phyloP scores from a whole-genome alignment of 2,888 invertebrate species.

The Aleiodes testaceus region DNA sequence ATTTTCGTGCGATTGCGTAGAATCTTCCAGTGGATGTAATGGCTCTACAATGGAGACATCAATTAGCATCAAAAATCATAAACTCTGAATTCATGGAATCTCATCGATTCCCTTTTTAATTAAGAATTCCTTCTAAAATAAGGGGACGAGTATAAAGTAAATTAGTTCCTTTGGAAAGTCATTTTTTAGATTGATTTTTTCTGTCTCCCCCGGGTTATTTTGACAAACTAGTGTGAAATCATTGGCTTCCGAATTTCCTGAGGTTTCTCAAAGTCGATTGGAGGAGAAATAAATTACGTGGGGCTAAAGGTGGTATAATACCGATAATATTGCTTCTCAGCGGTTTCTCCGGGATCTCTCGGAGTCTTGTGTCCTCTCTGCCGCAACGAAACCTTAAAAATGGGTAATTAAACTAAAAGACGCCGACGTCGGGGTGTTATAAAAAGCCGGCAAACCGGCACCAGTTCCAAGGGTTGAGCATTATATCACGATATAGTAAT shows the following conservation, averaged over 20 bases:
- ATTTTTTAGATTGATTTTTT: constrained; percentile 49
- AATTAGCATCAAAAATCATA: constrained; percentile 22
- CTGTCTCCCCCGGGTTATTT: constrained; percentile 21
- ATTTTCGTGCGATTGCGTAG: constrained; percentile 22
- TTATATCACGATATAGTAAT: constrained; percentile 66
- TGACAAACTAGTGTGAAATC: constrained; percentile 48
- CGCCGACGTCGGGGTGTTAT: constrained; percentile 67
- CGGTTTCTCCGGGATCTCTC: background rate
- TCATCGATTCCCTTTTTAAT: constrained; percentile 23
- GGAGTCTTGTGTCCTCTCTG: constrained; percentile 4
- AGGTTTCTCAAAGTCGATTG: background rate
- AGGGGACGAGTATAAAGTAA: constrained; percentile 45
- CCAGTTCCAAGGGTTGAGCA: constrained; percentile 63
- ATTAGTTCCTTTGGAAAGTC: constrained; percentile 51
- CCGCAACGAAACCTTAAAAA: constrained; percentile 62
- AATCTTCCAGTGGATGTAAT: constrained; percentile 22
- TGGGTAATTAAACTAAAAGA: constrained; percentile 72
- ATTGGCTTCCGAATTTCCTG: constrained; percentile 53
- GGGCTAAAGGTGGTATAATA: constrained; percentile 19
- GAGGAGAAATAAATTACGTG: constrained; percentile 21
- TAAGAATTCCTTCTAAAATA: constrained; percentile 28
- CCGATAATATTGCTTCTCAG: constrained; percentile 34
- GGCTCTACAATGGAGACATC: constrained; percentile 28
- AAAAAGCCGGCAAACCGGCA: constrained; percentile 67
- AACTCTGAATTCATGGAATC: constrained; percentile 15